Evolutionary conservation across 92 coral and sea anemone species (phyloP), one percentile per base, ranked within the genome.

Genomic region (Zoanthus solanderi): DNA sequence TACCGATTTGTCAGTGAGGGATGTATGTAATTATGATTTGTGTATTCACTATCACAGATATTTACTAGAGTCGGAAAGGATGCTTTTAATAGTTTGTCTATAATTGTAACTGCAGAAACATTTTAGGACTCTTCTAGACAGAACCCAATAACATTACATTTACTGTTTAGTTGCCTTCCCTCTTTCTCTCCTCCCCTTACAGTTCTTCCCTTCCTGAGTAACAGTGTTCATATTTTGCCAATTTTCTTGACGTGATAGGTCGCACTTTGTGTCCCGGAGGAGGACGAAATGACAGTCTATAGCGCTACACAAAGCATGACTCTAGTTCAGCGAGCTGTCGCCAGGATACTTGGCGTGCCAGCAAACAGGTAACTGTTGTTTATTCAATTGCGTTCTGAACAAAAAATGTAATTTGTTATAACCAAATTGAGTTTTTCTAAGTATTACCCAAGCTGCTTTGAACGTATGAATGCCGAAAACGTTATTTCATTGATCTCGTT

Each of bases 261-360:
- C 15, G 58, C 92, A 11, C 37, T 91, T 77, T 57, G 84, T 17
- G 75, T 88, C 5, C 89, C 94, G 15, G 89, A 84, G 8, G 94
- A 91, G 61, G 94, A 91, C 57, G 91, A 89, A 6, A 7, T 91
- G 48, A 91, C 94, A 5, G 83, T 91, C 6, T 88, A 84, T 79
- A 87, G 92, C 83, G 87, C 94, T 6, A 69, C 89, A 13, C 94
- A 91, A 18, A 88, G 92, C 31, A 66, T 57, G 44, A 68, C 47
- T 5, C 11, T 80, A 0, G 80, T 88, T 28, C 94, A 91, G 71
- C 69, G 16, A 34, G 89, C 32, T 6, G 89, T 91, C 14, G 65
- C 89, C 78, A 52, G 58, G 67, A 71, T 88, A 80, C 66, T 91
- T 52, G 92, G 83, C 30, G 72, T 91, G 12, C 76, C 91, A 29